phyloP scores from a whole-genome alignment of 2,888 invertebrate genomes.

The Anoncus sp. region DNA sequence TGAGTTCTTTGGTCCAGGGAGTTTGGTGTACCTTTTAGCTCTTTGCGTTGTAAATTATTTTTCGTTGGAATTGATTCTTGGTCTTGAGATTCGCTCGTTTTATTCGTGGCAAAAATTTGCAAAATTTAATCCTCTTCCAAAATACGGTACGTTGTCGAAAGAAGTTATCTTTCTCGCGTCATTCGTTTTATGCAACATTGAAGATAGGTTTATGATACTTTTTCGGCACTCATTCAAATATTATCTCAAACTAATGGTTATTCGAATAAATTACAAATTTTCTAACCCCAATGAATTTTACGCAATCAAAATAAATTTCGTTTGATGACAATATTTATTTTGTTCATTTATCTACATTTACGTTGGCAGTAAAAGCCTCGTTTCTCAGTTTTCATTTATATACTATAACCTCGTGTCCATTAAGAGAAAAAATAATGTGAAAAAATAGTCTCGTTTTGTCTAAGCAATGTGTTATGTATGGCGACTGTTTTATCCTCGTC shows the following conservation, averaged over 20 bases:
- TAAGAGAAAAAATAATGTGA: slow-evolving; percentile 9
- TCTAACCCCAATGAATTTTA: no score
- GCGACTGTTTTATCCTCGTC: slow-evolving; percentile 32
- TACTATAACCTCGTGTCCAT: no score
- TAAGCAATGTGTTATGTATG: slow-evolving; percentile 47
- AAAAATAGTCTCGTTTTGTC: slow-evolving; percentile 53
- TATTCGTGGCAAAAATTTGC: background rate
- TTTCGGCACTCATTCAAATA: no score
- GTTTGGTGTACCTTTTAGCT: no score
- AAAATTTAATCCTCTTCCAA: background rate
- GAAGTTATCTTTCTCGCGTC: no score
- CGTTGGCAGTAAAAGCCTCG: background rate
- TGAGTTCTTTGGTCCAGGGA: no score
- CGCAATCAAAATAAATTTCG: background rate
- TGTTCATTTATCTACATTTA: background rate
- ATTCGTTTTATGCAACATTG: no score
- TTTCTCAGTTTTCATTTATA: slow-evolving; percentile 2
- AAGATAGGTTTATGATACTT: no score
- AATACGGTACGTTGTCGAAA: no score
- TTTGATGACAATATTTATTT: background rate
- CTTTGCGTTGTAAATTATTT: no score
- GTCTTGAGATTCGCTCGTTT: background rate
- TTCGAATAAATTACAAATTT: no score
- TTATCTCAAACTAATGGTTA: no score
- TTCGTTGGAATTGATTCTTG: background rate